These are phyloP conservation scores for Scaptodrosophila lebanonensis DNA, from an alignment of 1,140 invertebrate genomes.

Conservation along the genomic window DNA sequence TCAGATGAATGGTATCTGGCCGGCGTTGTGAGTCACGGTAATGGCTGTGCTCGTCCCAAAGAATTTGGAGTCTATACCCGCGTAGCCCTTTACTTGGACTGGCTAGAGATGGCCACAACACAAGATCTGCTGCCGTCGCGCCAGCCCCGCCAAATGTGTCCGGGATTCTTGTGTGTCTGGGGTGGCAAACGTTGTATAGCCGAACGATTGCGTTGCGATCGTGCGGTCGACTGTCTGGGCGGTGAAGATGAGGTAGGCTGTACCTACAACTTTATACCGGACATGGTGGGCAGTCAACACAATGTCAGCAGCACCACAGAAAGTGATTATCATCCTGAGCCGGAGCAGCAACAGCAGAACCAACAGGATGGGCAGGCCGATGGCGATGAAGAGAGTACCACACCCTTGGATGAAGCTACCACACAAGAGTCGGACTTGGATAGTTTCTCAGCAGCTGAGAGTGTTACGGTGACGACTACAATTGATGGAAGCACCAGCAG, in stretches of 20 bases:
- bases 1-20: conserved; percentile 84
- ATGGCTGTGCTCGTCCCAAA: conserved; percentile 86
- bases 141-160: conserved; percentile 82
- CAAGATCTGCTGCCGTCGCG: conserved; percentile 33
- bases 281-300: conserved; percentile 46
- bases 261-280: conserved; percentile 67
- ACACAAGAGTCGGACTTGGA: too few species aligned
- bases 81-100: conserved; percentile 84
- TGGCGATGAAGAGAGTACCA: conserved; percentile 24
- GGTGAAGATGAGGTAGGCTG: conserved; percentile 88
- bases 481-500: too few species aligned
- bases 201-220: conserved; percentile 82
- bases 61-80: conserved; percentile 90
- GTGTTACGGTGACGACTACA: too few species aligned
- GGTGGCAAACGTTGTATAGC: conserved; percentile 83
- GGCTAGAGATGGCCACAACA: conserved; percentile 81
- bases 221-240: conserved; percentile 84
- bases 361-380: conserved; percentile 33
- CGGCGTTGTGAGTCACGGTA: conserved; percentile 88
- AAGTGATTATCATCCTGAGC: conserved; percentile 52
- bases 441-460: too few species aligned
- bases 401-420: too few species aligned
- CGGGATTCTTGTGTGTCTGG: conserved; percentile 83
- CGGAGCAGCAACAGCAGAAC: not conserved
- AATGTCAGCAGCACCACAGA: conserved; percentile 45